Conservation (phyloP, 2,113 vertebrate species). For the Otus sunia region DNA sequence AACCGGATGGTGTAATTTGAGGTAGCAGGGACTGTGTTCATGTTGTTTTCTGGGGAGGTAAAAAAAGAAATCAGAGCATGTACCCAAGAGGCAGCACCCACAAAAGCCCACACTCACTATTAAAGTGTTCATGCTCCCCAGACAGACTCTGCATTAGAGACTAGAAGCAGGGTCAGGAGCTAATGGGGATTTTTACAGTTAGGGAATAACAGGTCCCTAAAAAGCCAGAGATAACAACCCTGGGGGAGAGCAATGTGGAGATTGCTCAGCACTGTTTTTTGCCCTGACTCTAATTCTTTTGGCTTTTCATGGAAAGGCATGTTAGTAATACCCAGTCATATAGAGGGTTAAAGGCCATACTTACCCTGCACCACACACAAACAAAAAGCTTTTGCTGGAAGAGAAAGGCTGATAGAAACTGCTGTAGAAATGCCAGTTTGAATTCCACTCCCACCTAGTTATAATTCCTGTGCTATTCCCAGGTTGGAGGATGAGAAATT, state of each 20-base stretch:
- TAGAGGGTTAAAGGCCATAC: not conserved
- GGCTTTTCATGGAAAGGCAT: not conserved
- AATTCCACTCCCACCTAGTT: not conserved
- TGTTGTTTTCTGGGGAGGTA: not conserved
- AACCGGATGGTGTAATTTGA: accelerated
- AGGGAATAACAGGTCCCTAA: not conserved
- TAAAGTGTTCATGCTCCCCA: accelerated
- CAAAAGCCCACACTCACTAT: accelerated
- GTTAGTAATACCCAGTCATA: not conserved
- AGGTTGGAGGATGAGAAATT: not conserved
- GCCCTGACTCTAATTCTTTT: not conserved
- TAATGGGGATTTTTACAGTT: not conserved
- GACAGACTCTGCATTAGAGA: not conserved
- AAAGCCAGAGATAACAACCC: not conserved
- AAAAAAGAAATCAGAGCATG: not conserved
- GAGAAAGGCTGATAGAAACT: not conserved
- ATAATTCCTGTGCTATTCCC: not conserved
- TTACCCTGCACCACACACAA: not conserved
- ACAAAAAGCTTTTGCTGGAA: not conserved
- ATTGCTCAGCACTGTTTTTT: not conserved
- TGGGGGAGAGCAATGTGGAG: accelerated
- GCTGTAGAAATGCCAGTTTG: not conserved
- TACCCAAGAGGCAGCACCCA: not conserved
- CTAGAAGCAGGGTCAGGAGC: not conserved
- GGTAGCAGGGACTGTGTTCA: not conserved